Percentiles rank a stretch among this genome's conserved stretches.
Evolutionary conservation across 1,140 invertebrate genomes (phyloP).

Genomic region (Drosophila teissieri): DNA sequence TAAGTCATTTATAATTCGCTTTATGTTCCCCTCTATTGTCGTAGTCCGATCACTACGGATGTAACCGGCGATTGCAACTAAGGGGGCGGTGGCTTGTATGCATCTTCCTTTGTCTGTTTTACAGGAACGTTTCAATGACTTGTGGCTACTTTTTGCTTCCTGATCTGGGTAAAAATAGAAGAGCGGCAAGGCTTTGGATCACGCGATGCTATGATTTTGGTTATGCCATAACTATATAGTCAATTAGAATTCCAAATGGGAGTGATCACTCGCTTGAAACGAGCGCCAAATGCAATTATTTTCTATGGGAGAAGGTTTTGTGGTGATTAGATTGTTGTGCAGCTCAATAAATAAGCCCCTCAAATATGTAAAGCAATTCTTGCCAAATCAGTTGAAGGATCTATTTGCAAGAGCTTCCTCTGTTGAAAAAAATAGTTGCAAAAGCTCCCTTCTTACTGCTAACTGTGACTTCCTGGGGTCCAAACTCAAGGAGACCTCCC

Average conservation of each 20-base stretch:
- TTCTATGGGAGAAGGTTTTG: background rate
- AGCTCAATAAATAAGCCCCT: background rate
- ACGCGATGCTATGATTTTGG: conserved; percentile 24
- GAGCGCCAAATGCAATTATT: conserved; percentile 2
- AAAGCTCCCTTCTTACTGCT: no score
- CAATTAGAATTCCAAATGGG: conserved; percentile 17
- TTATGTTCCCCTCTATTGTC: conserved; percentile 41
- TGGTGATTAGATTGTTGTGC: background rate
- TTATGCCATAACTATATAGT: conserved; percentile 20
- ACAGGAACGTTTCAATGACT: conserved; percentile 37
- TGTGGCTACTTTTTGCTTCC: conserved; percentile 37
- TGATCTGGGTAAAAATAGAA: conserved; percentile 30
- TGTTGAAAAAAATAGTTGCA: no score
- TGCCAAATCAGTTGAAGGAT: no score
- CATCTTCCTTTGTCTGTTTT: conserved; percentile 34
- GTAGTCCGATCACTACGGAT: conserved; percentile 34
- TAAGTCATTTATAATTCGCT: conserved; percentile 43
- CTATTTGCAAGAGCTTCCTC: no score
- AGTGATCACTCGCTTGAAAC: conserved; percentile 15
- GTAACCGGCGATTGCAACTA: conserved; percentile 16
- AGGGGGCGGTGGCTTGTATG: conserved; percentile 2
- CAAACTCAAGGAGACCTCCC: background rate
- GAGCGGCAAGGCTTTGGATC: conserved; percentile 19
- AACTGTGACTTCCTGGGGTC: no score
- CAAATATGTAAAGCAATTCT: background rate